Base-by-base conservation (phyloP, 2,888 invertebrate species). In the Cylindroiulus punctatus region DNA sequence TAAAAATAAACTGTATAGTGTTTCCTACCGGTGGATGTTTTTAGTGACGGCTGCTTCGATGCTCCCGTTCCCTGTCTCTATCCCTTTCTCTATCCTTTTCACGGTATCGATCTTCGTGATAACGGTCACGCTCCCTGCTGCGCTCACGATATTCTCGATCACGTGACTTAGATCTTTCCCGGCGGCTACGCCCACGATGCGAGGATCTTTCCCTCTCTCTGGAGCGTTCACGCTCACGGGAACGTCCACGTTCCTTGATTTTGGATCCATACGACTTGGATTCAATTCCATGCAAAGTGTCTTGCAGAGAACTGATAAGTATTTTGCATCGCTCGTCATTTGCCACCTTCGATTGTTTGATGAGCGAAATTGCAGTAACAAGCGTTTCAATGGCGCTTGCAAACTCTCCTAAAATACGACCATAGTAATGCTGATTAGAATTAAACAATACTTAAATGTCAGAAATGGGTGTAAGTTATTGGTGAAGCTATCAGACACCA, bases 241-340 rank as follows among this genome's bases (percentile, higher is more conserved):
- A 96, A 89, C 97, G 88, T 36, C 88, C 88, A n/a, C 91, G 88
- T 17, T 90, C 89, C 84, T 90, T 89, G 86, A 89, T 89, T 87
- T 95, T 92, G 52, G 93, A 94, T 89, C 96, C 97, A 91, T 98
- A 98, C 89, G 98, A 98, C 92, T 99, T 99, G 57, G 97, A 96
- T 92, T 99, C 99, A 19, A 99, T 98, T 84, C 98, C 98, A 91
- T 97, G 96, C 76, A 99, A 92, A 0, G 99, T 99, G 91, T 99
- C 99, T 92, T 98, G 97, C 1, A 99, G 93, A 0, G 98, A 98
- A 89, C 97, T 97, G 88, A 99, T 98, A 86, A 99, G 92, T 89
- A 99, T 98, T 92, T 98, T 98, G 93, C 99, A 99, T 81, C 99
- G 94, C 91, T 99, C 99, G 91, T 99, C 99, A 89, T 95, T 95